Base-by-base conservation (phyloP, 2,797 vertebrate genomes). In the Chelon auratus region DNA sequence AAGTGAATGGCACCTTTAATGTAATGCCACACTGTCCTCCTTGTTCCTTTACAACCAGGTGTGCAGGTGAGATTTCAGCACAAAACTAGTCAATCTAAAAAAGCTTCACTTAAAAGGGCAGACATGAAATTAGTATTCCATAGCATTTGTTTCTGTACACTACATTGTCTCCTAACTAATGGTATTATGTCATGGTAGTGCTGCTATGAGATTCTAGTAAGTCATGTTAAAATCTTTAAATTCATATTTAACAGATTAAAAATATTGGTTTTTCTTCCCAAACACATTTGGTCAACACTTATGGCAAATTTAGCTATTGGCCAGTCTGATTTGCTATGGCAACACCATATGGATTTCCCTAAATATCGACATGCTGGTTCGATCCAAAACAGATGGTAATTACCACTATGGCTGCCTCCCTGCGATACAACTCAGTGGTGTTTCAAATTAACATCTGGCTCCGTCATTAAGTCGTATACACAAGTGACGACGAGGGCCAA, bases 331-430 rank as follows among this genome's bases (percentile, higher is more conserved):
- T 83, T 67, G 36, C 68, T 61, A 42, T 69, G 52, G 43, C 60
- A 68, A 84, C 51, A 6, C 60, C 75, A 68, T 88, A 90, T 84
- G 87, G 67, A 74, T 64, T 76, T 42, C 51, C 67, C 40, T 50
- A 66, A 73, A 87, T 64, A 62, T 58, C 3, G 36, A 77, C 87
- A 83, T 57, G 57, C 53, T 85, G 83, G 26, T 80, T 62, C 71
- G 63, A 87, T 81, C 71, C 43, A 70, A 80, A 87, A 56, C 94
- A 95, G 93, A 94, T 93, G 94, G 91, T 86, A 89, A 93, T 93
- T 90, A 89, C 80, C 66, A 63, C 64, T 58, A 57, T 36, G 76
- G 79, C 83, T 76, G 80, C 80, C 75, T 77, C 76, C 90, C 78
- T 83, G 54, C 63, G 66, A 86, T 79, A 79, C 89, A 87, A 87